Evolutionary conservation across 2,113 vertebrate species (phyloP).

Genomic region (Pluvianellus socialis): DNA sequence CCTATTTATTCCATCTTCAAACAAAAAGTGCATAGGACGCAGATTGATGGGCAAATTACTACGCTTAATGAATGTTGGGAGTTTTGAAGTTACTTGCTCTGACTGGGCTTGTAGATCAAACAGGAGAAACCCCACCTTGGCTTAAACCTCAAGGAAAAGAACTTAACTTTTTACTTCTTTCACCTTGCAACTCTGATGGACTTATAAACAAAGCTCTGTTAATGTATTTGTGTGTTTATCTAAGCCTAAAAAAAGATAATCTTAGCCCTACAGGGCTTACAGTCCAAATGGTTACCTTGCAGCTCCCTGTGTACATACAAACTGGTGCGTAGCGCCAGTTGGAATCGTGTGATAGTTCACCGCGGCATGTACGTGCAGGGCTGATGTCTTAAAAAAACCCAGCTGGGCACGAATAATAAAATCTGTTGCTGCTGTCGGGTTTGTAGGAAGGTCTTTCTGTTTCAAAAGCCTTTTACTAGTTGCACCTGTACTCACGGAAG

Average conservation of each 20-base stretch:
- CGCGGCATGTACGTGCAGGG: not conserved
- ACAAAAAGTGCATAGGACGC: not conserved
- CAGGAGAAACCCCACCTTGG: not conserved
- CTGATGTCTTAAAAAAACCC: not conserved
- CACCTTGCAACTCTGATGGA: not conserved
- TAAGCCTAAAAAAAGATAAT: not conserved
- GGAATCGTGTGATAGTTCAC: not conserved
- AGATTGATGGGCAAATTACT: not conserved
- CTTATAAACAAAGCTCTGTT: not conserved
- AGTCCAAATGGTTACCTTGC: not conserved
- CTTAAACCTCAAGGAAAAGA: not conserved
- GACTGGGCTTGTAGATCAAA: not conserved
- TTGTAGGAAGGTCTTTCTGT: not conserved
- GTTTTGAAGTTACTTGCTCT: not conserved
- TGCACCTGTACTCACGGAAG: not conserved
- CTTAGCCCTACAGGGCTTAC: not conserved
- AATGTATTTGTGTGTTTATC: not conserved
- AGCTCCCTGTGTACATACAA: not conserved
- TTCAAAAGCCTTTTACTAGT: not conserved
- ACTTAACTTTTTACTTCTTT: not conserved
- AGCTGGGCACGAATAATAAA: not conserved
- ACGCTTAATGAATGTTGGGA: not conserved
- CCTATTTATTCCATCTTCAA: not conserved
- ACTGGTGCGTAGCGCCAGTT: accelerated
- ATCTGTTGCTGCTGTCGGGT: not conserved